Conservation (phyloP, 2,113 vertebrate genomes). For the Leptobrachium leishanense region DNA sequence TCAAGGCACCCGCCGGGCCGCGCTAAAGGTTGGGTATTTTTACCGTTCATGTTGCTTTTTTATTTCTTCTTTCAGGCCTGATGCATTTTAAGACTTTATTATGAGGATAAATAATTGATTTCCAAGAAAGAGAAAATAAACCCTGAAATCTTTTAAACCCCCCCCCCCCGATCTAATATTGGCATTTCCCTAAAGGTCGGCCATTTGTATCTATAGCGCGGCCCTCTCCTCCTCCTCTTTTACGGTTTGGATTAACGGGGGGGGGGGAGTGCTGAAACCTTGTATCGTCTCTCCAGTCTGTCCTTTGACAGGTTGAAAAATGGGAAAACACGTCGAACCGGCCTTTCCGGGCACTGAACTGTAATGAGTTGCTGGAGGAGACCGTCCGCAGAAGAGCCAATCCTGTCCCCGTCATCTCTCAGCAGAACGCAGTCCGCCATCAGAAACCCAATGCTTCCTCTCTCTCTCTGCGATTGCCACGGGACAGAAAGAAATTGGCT, state of each 20-base stretch:
- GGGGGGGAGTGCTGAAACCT: slow-evolving; percentile 17
- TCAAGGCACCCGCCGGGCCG: no score
- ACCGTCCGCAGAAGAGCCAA: slow-evolving; percentile 45
- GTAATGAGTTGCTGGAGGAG: slow-evolving; percentile 50
- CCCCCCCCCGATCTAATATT: background rate
- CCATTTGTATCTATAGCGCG: slow-evolving; percentile 7
- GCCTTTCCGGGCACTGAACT: slow-evolving; percentile 46
- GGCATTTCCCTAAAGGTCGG: slow-evolving; percentile 20
- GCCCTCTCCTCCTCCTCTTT: slow-evolving; percentile 4
- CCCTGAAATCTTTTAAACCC: slow-evolving; percentile 11
- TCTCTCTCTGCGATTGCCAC: slow-evolving; percentile 9
- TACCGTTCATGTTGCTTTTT: no score
- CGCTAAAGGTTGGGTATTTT: no score
- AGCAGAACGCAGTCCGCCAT: background rate
- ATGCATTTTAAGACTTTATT: slow-evolving; percentile 2
- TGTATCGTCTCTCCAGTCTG: slow-evolving; percentile 49
- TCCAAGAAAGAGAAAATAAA: background rate
- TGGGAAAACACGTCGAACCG: slow-evolving; percentile 44
- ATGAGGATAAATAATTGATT: slow-evolving; percentile 21
- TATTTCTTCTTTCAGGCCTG: background rate
- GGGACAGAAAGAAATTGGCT: slow-evolving; percentile 38
- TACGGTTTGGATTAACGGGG: slow-evolving; percentile 44
- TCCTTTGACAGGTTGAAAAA: slow-evolving; percentile 55
- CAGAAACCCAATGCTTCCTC: slow-evolving; percentile 32
- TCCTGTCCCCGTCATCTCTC: slow-evolving; percentile 31